Evolutionary conservation across 2,113 vertebrate species (phyloP).

Genomic region (Tetraodon nigroviridis): DNA sequence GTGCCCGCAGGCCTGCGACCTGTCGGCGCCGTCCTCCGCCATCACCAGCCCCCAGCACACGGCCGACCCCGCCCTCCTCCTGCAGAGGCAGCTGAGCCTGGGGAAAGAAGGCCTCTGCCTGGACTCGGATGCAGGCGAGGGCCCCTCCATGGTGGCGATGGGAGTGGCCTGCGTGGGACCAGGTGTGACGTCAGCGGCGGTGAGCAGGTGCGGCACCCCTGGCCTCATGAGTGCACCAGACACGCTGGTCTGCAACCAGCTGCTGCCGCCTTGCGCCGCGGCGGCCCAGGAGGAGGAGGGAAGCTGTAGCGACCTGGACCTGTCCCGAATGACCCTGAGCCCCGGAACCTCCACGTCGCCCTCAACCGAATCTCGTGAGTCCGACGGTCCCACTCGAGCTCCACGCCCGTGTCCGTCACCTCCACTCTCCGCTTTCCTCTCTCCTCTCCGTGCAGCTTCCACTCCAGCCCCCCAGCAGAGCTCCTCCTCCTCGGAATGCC

Average conservation of each 20-base stretch:
- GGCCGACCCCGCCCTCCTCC: conserved; percentile 74
- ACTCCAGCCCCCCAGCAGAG: conserved; percentile 86
- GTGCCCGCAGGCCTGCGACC: conserved; percentile 79
- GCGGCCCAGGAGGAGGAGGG: conserved; percentile 86
- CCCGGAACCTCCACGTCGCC: conserved; percentile 89
- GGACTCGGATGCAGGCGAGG: conserved; percentile 62
- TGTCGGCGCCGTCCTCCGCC: conserved; percentile 82
- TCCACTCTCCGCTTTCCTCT: background rate
- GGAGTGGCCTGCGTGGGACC: conserved; percentile 31
- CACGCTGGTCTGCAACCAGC: conserved; percentile 86
- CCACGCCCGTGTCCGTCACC: background rate
- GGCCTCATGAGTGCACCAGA: conserved; percentile 72
- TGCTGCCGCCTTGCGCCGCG: conserved; percentile 79
- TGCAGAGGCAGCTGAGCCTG: conserved; percentile 61
- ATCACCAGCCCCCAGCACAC: conserved; percentile 85
- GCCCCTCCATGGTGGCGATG: conserved; percentile 54
- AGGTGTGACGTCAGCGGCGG: conserved; percentile 34
- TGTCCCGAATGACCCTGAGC: conserved; percentile 94
- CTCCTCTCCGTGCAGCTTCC: conserved; percentile 71
- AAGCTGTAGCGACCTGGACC: conserved; percentile 90
- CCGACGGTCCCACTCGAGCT: background rate
- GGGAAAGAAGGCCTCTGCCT: conserved; percentile 40
- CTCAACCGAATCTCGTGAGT: conserved; percentile 92
- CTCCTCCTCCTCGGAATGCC: conserved; percentile 83
- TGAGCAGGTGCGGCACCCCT: conserved; percentile 64